Base-by-base conservation (phyloP, 2,113 vertebrate genomes). In the Calonectris borealis region DNA sequence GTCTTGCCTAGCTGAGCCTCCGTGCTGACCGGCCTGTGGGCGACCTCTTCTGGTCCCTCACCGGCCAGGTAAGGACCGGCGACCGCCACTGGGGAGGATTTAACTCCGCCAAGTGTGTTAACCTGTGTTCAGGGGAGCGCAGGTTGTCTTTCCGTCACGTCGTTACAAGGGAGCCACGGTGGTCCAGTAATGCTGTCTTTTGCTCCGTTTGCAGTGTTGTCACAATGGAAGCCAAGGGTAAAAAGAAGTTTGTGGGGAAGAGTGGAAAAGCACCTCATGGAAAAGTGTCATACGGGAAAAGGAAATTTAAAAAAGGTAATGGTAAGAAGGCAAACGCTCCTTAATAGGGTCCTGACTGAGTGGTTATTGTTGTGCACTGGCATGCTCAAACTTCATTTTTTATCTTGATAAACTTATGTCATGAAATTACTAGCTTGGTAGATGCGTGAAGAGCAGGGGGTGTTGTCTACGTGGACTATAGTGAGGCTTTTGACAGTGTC, bases 211-310 rank as follows among this genome's bases (percentile, higher is more conserved):
- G 48, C 83, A 98, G 97, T 42, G 36, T 55, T 84, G 46, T 46
- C 75, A 5, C 42, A 3, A 98, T 98, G 98, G 98, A 98, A 55
- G 90, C 87, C 71, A 98, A 88, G 82, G 80, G 86, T 36, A 97
- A 89, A 89, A 98, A 71, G 72, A 98, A 91, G 32, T 93, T 98
- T 8, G 44, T 68, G 38, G 94, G 94, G 46, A 97, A 90, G 76
- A 81, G 34, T 40, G 76, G 93, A 49, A 97, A 90, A 91, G 38
- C 61, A 2, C 60, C 85, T 49, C 95, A 57, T 57, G 97, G 93
- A 21, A 98, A 96, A 89, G 46, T 18, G 14, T 84, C 76, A 7
- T 93, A 32, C 4, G 97, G 91, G 19, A 98, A 94, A 76, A 92
- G 46, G 21, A 97, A 46, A 24, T 96, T 98, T 94, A 97, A 90